Conservation (phyloP, 2,888 invertebrate genomes). For the Trachelus troglodyta region DNA sequence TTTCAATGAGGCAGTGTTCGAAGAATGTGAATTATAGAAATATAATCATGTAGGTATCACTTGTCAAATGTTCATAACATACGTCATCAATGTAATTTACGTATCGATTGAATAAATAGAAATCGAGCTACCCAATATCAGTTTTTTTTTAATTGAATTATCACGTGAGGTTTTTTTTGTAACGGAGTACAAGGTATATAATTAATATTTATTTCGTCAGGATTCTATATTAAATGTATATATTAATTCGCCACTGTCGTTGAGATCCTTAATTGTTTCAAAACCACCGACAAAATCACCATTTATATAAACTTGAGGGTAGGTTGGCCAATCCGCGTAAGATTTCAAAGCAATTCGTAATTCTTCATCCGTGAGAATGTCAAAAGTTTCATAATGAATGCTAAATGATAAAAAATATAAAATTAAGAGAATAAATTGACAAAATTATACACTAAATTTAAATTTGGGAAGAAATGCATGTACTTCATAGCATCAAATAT, state of each 20-base stretch:
- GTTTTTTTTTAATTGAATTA: not conserved
- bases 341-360: constrained; percentile 87
- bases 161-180: not conserved
- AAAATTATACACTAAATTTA: not conserved
- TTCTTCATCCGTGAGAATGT: constrained; percentile 86
- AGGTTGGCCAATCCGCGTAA: constrained; percentile 90
- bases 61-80: not conserved
- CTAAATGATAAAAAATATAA: constrained; percentile 62
- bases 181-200: not conserved
- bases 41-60: not conserved
- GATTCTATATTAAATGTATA: constrained; percentile 66
- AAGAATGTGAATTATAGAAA: not conserved
- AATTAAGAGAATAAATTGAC: not conserved
- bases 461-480: constrained; percentile 1
- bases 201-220: not conserved
- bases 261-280: constrained; percentile 86
- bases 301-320: constrained; percentile 88
- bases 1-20: not conserved
- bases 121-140: not conserved
- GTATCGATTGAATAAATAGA: not conserved
- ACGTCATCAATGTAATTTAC: not conserved
- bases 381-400: constrained; percentile 81
- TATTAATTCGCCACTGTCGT: constrained; percentile 76
- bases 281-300: constrained; percentile 86
- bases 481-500: constrained; percentile 72